Evolutionary conservation across 2,113 vertebrate species (phyloP), one percentile per base, ranked within the genome.

Genomic region (Tautogolabrus adspersus): DNA sequence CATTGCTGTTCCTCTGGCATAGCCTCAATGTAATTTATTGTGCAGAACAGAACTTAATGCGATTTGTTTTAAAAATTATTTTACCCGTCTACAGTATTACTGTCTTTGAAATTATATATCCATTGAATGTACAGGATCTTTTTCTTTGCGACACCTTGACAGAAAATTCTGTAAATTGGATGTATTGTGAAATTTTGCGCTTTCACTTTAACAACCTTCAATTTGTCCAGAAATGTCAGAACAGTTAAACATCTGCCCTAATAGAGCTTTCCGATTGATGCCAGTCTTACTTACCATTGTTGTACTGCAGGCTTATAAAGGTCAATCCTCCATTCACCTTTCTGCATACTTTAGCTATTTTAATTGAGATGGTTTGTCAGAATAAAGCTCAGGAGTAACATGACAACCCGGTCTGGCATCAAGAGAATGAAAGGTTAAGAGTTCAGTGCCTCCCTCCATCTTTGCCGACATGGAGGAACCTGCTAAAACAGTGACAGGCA

Each of bases 281-380:
- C 18, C 8, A 8, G 56, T 66, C 58, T 75, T 66, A 60, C 72
- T 70, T 77, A 78, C 19, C 23, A 55, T 38, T 65, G 55, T 81
- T 65, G 64, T 38, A 42, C 60, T 57, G 59, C 65, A n/a, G 56
- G 30, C 66, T 77, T 22, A 18, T 38, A 87, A 91, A 89, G 85
- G 88, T 89, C 84, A 85, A 76, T 23, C 46, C 55, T 77, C 22
- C 10, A 62, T 23, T 71, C 68, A 70, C 89, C 82, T 72, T 65
- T 72, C 37, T n/a, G 60, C 60, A 75, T 83, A 81, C 74, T 58
- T 75, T 49, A 72, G 76, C 3, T 74, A 56, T 72, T 61, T 71
- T 89, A 83, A 91, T 85, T 81, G 74, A 87, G 77, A 85, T 79
- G 78, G 26, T 86, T 82, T 87, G 82, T 88, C 72, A 68, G 65